Conservation (phyloP, 64 coral and sea anemone genomes). For the Anthopleura sola region DNA sequence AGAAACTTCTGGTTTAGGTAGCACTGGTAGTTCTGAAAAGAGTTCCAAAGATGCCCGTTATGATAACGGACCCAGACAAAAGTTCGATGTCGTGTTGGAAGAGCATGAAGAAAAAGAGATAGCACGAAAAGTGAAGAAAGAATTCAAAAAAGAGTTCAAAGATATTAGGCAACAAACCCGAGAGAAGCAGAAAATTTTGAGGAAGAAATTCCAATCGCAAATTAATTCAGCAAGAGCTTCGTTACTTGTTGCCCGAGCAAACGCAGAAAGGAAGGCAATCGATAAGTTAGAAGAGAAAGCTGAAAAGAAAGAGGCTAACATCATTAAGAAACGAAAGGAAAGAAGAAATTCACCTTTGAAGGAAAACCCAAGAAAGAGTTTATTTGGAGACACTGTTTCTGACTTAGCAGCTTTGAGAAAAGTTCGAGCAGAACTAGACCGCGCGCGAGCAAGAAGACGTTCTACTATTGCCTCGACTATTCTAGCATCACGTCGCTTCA, state of each 20-base stretch:
- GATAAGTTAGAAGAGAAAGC: constrained; percentile 44
- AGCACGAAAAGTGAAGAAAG: constrained; percentile 39
- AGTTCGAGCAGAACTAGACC: constrained; percentile 51
- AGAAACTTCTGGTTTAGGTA: not conserved
- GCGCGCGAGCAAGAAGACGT: constrained; percentile 44
- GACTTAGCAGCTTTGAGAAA: constrained; percentile 47
- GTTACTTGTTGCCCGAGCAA: constrained; percentile 33
- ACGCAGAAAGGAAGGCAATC: constrained; percentile 47
- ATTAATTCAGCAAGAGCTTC: constrained; percentile 24
- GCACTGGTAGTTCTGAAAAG: not conserved
- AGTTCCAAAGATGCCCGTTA: not conserved
- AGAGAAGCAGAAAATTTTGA: constrained; percentile 32
- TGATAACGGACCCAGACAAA: not conserved
- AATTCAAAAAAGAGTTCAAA: constrained; percentile 53
- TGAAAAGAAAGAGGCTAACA: constrained; percentile 37
- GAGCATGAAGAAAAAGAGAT: constrained; percentile 51
- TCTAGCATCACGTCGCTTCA: not conserved
- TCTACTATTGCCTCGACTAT: constrained; percentile 15
- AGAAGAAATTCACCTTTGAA: not conserved
- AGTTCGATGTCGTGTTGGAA: not conserved
- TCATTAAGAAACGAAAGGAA: constrained; percentile 30
- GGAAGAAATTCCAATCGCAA: constrained; percentile 39
- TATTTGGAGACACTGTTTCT: not conserved
- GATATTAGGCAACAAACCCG: constrained; percentile 36
- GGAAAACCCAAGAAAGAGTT: not conserved